phyloP scores from a whole-genome alignment of 37 sponge, comb jelly and placozoan genomes.

The Beroe forskalii region DNA sequence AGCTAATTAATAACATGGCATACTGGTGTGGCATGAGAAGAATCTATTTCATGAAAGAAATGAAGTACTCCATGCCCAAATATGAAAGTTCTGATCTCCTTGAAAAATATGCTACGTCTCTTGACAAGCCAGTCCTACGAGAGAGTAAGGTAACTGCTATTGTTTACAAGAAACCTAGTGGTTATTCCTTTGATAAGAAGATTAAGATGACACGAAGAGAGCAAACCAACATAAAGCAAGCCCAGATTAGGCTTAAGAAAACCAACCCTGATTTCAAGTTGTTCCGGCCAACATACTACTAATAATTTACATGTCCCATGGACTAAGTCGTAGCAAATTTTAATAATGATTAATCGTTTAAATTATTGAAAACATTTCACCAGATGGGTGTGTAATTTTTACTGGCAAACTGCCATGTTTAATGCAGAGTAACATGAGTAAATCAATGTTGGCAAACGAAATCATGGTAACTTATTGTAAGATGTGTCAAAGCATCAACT shows the following conservation, averaged over 20 bases:
- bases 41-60: slow-evolving; percentile 65
- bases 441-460: too few relatives aligned
- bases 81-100: slow-evolving; percentile 9
- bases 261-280: slow-evolving; percentile 26
- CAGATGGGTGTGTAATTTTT: too few relatives aligned
- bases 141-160: slow-evolving; percentile 49
- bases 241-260: slow-evolving; percentile 56
- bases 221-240: neutral
- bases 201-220: slow-evolving; percentile 41
- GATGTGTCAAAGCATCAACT: too few relatives aligned
- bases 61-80: slow-evolving; percentile 38
- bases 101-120: neutral
- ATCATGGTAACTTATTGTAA: too few relatives aligned
- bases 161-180: slow-evolving; percentile 62
- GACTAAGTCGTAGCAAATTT: neutral
- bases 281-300: slow-evolving; percentile 4
- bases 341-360: neutral
- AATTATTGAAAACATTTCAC: neutral
- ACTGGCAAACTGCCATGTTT: too few relatives aligned
- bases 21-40: slow-evolving; percentile 58
- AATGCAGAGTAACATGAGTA: too few relatives aligned
- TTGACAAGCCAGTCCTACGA: neutral
- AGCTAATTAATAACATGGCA: slow-evolving; percentile 37
- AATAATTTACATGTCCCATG: neutral
- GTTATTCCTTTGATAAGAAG: slow-evolving; percentile 30